A percentile compares a stretch with the other conserved stretches of the same genome.
These are phyloP conservation scores for Cydia splendana DNA, from an alignment of 1,140 invertebrate species.

Conservation along the genomic window DNA sequence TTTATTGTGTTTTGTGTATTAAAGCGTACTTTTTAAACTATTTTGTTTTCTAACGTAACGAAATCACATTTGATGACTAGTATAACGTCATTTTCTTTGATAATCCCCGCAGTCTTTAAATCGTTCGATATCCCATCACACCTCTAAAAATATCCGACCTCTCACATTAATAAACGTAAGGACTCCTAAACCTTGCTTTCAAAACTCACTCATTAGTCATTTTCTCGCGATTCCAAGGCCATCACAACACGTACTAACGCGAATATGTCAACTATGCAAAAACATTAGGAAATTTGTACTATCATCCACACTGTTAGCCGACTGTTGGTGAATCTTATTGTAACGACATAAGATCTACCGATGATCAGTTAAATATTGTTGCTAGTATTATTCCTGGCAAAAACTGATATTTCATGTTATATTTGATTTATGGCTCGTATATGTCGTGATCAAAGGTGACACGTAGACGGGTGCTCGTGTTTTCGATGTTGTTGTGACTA, in stretches of 20 bases:
- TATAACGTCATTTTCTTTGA: not conserved
- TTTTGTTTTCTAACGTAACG: not conserved
- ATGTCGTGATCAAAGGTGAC: conserved; percentile 7
- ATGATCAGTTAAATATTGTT: too few species aligned
- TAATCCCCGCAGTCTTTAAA: not conserved
- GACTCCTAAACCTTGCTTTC: not conserved
- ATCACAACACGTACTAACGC: not conserved
- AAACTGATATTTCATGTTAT: conserved; percentile 12
- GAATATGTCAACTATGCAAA: conserved; percentile 13
- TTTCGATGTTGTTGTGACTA: not conserved
- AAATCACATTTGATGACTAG: not conserved
- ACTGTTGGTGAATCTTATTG: too few species aligned
- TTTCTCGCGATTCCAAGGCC: not conserved
- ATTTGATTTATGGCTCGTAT: conserved; percentile 9
- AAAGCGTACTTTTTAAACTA: not conserved
- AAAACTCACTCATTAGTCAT: not conserved
- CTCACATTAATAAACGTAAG: not conserved
- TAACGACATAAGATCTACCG: too few species aligned
- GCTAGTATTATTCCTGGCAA: not conserved
- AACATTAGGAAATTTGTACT: not conserved
- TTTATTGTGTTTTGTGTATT: not conserved
- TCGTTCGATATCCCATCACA: not conserved
- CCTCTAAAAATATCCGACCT: not conserved
- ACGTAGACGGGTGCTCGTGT: not conserved
- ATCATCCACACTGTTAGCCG: too few species aligned